Conservation (phyloP, 2,797 vertebrate species). For the Gobionotothen gibberifrons region DNA sequence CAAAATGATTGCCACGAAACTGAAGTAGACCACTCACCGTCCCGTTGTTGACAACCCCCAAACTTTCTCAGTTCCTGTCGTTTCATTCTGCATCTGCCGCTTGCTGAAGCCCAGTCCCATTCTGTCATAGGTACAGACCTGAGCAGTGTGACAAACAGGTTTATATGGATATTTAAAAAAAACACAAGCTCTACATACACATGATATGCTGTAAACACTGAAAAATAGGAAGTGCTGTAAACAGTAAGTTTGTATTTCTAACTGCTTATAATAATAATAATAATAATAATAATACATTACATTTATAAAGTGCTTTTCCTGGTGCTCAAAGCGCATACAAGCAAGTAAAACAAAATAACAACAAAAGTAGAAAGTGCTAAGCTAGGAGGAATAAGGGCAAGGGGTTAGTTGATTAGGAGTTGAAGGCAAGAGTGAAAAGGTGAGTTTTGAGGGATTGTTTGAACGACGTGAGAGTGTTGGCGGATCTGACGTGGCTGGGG, state of each 20-base stretch:
- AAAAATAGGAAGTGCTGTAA: slow-evolving; percentile 26
- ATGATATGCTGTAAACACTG: slow-evolving; percentile 3
- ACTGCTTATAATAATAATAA: no score
- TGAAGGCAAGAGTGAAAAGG: no score
- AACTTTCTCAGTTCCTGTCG: slow-evolving; percentile 82
- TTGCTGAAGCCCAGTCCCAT: slow-evolving; percentile 87
- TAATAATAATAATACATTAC: no score
- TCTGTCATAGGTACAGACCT: slow-evolving; percentile 87
- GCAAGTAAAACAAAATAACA: no score
- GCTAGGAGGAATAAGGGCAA: no score
- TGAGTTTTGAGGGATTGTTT: no score
- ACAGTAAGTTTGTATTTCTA: slow-evolving; percentile 30
- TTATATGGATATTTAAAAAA: neutral
- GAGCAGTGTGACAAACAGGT: slow-evolving; percentile 44
- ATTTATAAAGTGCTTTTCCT: no score
- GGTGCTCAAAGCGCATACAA: no score
- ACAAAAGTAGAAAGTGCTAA: no score
- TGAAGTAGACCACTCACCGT: slow-evolving; percentile 60
- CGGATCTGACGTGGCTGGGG: no score
- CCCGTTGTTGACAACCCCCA: slow-evolving; percentile 86
- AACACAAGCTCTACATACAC: slow-evolving; percentile 13
- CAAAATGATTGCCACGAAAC: neutral
- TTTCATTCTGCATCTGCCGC: slow-evolving; percentile 81
- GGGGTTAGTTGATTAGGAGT: no score
- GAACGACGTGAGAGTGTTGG: no score